Evolutionary conservation across 2,888 invertebrate genomes (phyloP).

Genomic region (Pandemis cinnamomeana): DNA sequence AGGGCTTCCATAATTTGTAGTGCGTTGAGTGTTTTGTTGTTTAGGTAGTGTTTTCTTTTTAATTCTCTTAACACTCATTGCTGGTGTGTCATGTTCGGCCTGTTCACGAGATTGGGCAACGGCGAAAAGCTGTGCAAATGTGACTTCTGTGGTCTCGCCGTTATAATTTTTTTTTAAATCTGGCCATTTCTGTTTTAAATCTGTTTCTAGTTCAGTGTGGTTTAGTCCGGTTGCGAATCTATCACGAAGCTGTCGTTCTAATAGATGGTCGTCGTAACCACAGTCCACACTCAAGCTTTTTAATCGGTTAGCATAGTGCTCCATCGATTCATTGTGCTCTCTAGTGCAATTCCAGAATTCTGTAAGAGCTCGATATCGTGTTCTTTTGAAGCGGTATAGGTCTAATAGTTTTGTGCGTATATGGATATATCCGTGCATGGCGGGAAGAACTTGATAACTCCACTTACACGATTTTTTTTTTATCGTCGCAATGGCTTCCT

Average conservation of each 20-base stretch:
- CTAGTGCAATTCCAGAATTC: not conserved
- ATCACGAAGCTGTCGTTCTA: conserved; percentile 10
- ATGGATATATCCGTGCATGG: no score
- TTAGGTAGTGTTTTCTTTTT: no score
- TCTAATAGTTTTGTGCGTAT: conserved; percentile 5
- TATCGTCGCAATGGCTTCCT: no score
- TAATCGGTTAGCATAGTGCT: not conserved
- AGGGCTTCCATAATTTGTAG: no score
- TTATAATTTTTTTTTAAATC: not conserved
- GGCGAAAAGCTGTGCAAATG: not conserved
- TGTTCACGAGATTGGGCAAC: conserved; percentile 16
- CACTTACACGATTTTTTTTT: no score
- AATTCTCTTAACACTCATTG: no score
- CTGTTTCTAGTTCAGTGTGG: not conserved
- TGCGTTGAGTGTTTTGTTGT: no score
- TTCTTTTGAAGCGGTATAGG: not conserved
- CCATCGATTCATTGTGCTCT: not conserved
- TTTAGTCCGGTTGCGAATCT: conserved; percentile 3
- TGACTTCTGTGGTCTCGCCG: conserved; percentile 4
- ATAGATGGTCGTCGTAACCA: not conserved
- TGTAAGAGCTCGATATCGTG: not conserved
- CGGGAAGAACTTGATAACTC: no score
- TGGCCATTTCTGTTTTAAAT: conserved; percentile 11
- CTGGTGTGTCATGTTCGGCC: not conserved
- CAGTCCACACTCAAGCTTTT: not conserved